Evolutionary conservation across 37 sponge, comb jelly and placozoan genomes (phyloP), one percentile per base, ranked within the genome.

Genomic region (Halichondria panicea): DNA sequence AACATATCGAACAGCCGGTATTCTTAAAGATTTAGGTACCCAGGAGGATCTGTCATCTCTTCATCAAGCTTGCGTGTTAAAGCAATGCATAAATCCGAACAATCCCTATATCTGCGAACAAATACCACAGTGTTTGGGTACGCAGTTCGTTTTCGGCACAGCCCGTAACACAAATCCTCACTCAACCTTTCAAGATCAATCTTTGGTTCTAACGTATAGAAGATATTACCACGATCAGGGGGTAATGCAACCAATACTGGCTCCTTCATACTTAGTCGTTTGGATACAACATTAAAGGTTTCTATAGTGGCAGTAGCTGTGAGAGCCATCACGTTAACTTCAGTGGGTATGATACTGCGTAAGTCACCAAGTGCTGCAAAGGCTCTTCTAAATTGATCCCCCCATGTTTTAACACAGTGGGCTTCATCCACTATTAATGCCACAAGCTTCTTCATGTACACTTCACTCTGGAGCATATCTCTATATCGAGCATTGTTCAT

Each of bases 371-470:
- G 42, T 8, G 57, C 34, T 35, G 60, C 69, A 79, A 57, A 79
- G 12, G 80, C 70, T 30, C 40, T 71, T 42, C 81, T 42, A 53
- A 81, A 81, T 52, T 81, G 34, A 25, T 80, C 81, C 9, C 81
- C 81, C 78, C 85, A 84, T 15, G 57, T 62, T 68, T 58, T 84
- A 2, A 84, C 72, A 39, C 85, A 84, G 65, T 84, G 85, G 11
- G 85, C 72, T 58, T 84, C 85, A 84, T 84, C 85, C 7, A 84
- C 68, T 34, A 65, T 78, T 45, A 84, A 27, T 39, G 85, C 85
- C 13, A 77, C 78, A 24, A 85, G 59, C 1, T 63, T 53, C 32
- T 70, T 45, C 38, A 63, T 71, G 66, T 75, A 88, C 15, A 1
- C 1, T 28, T 75, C 19, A 9, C 71, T 63, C 7, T 71, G 45